Percentiles rank a stretch among this genome's conserved stretches.
Evolutionary conservation across 1,140 invertebrate genomes (phyloP).

Genomic region (Achroia grisella): DNA sequence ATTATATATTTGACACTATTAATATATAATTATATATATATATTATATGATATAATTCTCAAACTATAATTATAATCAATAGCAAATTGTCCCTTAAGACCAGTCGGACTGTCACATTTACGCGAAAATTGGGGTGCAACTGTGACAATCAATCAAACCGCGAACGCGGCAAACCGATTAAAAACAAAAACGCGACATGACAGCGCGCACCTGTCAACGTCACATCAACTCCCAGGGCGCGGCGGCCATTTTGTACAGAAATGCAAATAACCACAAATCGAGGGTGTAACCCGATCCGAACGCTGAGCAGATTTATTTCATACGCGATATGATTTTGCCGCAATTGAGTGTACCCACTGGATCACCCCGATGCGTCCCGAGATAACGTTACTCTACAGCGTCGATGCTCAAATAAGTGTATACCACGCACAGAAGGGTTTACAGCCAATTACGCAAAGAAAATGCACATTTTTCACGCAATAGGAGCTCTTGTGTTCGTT

Average conservation of each 20-base stretch:
- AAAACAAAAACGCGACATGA: conserved; percentile 33
- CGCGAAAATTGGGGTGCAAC: neutral
- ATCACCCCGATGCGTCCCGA: conserved; percentile 14
- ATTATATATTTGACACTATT: too few species aligned
- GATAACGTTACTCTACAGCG: conserved; percentile 14
- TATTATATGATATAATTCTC: too few species aligned
- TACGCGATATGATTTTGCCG: conserved; percentile 59
- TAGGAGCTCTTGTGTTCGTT: conserved; percentile 28
- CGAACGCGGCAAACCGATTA: conserved; percentile 19
- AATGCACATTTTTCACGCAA: conserved; percentile 34
- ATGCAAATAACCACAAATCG: conserved; percentile 61
- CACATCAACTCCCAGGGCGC: conserved; percentile 41
- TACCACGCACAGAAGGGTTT: conserved; percentile 22
- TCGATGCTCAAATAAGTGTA: neutral
- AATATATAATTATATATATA: too few species aligned
- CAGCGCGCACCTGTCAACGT: conserved; percentile 57
- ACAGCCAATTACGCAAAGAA: conserved; percentile 48
- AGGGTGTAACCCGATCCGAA: conserved; percentile 55
- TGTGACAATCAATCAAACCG: conserved; percentile 22
- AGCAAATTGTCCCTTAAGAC: neutral
- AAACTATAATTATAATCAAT: too few species aligned
- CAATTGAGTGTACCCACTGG: conserved; percentile 37
- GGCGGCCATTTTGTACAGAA: conserved; percentile 55
- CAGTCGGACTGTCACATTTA: neutral
- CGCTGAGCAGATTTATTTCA: conserved; percentile 61